Percentiles rank a stretch among this genome's conserved stretches.
Conservation (phyloP, 2,113 vertebrate genomes). For the Candoia aspera region DNA sequence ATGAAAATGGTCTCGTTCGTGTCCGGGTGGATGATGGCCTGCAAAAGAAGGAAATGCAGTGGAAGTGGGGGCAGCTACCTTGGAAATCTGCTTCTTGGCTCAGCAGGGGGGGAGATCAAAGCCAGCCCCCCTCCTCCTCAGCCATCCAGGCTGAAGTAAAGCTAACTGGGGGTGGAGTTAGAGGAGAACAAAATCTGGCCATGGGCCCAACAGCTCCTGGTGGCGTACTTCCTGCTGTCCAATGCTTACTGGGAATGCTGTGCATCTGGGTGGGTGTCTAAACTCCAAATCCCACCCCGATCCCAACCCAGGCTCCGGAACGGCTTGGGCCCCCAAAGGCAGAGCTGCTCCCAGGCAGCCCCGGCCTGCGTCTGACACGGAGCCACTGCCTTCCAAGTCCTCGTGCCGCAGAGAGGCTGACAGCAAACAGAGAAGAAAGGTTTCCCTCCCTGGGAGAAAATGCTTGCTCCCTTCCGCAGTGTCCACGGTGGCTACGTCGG, state of each 20-base stretch:
- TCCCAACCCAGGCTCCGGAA: neutral
- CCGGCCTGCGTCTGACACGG: too few species aligned
- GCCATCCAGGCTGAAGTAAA: neutral
- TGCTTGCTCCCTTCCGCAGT: too few species aligned
- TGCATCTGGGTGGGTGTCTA: neutral
- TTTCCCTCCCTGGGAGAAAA: neutral
- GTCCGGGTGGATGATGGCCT: constrained; percentile 95
- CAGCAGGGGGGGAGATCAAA: neutral
- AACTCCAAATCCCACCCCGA: neutral
- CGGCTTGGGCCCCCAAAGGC: neutral
- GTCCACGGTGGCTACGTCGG: neutral
- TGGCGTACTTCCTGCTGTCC: neutral
- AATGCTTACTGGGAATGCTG: neutral
- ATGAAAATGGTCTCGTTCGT: constrained; percentile 95
- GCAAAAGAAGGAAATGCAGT: constrained; percentile 25
- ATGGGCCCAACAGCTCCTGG: too few species aligned
- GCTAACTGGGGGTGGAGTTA: neutral
- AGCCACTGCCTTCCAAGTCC: neutral
- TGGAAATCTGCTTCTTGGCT: neutral
- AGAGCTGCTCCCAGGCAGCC: too few species aligned
- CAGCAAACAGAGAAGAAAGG: neutral
- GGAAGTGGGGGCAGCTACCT: constrained; percentile 16
- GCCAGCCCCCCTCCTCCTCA: neutral
- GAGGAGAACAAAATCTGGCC: neutral
- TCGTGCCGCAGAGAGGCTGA: neutral